Conservation (phyloP, 2,888 invertebrate genomes). For the Cataglyphis cursor region DNA sequence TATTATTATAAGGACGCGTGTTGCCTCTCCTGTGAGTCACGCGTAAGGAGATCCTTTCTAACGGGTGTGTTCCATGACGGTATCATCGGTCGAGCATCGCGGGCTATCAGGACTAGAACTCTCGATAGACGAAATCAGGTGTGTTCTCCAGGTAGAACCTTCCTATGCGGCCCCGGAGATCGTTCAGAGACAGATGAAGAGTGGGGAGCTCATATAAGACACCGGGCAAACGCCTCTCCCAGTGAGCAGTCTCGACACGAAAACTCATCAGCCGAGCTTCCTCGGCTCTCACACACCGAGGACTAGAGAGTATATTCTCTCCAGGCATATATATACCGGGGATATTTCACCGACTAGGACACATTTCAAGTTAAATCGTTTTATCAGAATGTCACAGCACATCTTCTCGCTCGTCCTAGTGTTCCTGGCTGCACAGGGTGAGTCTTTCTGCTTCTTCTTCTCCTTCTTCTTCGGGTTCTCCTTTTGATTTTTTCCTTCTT, state of each 20-base stretch:
- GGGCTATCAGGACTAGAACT: slow-evolving; percentile 38
- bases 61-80: slow-evolving; percentile 6
- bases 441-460: slow-evolving; percentile 70
- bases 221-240: slow-evolving; percentile 86
- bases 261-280: slow-evolving; percentile 86
- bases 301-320: slow-evolving; percentile 27
- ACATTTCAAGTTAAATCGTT: slow-evolving; percentile 41
- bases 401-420: slow-evolving; percentile 80
- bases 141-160: slow-evolving; percentile 80
- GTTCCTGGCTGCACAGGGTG: slow-evolving; percentile 82
- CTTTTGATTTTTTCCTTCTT: not conserved
- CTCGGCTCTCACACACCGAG: slow-evolving; percentile 73
- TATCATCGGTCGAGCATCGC: slow-evolving; percentile 46
- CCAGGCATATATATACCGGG: not conserved
- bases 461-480: not conserved
- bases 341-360: slow-evolving; percentile 32
- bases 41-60: not conserved
- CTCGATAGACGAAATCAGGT: slow-evolving; percentile 79
- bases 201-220: slow-evolving; percentile 86
- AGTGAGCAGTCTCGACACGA: slow-evolving; percentile 86
- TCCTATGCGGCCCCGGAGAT: slow-evolving; percentile 80
- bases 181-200: slow-evolving; percentile 74
- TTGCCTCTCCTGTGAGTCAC: not conserved
- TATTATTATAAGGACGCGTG: slow-evolving; percentile 31
- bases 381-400: slow-evolving; percentile 80